Base-by-base conservation (phyloP, 2,888 invertebrate genomes). In the Cantharis rustica region DNA sequence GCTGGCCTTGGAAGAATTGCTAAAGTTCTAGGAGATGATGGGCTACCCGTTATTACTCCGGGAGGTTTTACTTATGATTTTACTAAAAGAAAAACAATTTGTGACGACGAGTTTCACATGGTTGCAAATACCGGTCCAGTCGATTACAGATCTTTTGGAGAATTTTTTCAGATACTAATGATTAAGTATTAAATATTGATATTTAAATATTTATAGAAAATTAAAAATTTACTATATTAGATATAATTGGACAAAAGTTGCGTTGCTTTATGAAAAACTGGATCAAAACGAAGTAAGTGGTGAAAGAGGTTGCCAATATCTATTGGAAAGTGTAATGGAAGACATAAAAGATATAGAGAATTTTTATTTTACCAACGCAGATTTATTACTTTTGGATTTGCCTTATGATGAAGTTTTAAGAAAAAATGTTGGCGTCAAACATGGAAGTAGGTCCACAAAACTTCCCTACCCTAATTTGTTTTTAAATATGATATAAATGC, bases 1-100 rank as follows among this genome's bases (percentile, higher is more conserved):
- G 96, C 96, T 15, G 93, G 94, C 7, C 94, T 95, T 23, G 95
- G 93, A 10, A 90, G 96, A 63, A 92, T 95, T 77, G 91, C 93
- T 23, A 95, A 95, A 87, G 95, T 94, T 86, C 90, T 95, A 15
- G 93, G 93, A 47, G 91, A 90, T 26, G 92, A 94, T 9, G 93
- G 93, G 10, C 92, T 92, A 0, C 96, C 96, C 0, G 87, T 96
- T 13, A 89, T 97, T 71, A 95, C 96, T 0, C 94, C 95, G 0
- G 96, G 95, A 0, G 96, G 95, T 0, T 92, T 95, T 77, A 93
- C 94, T 0, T 93, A 91, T 82, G 96, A 96, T 87, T 96, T 96
- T 85, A 93, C 93, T 26, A 89, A 90, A 72, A 90, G 91, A 16
- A 96, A 96, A 86, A 92, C 90, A 1, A 89, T 89, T 2, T 94